These are phyloP conservation scores for Eurypyga helias DNA, from an alignment of 2,113 vertebrate genomes.

Conservation along the genomic window DNA sequence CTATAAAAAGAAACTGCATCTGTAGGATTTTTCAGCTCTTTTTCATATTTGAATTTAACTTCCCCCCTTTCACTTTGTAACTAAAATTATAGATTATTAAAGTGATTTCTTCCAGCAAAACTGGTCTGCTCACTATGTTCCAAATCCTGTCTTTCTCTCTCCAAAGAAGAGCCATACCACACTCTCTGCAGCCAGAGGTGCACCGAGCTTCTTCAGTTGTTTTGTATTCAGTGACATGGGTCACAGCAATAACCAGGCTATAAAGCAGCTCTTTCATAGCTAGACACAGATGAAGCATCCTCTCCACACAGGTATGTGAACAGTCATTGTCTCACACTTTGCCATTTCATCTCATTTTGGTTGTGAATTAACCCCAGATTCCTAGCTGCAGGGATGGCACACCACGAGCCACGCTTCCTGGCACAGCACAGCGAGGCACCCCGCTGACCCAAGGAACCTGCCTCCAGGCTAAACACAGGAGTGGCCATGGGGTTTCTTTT, in stretches of 20 bases:
- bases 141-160: neutral
- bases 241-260: neutral
- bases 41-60: neutral
- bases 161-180: neutral
- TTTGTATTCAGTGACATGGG: neutral
- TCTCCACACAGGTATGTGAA: neutral
- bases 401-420: neutral
- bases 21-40: neutral
- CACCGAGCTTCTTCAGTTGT: neutral
- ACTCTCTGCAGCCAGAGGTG: neutral
- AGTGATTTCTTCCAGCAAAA: neutral
- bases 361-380: neutral
- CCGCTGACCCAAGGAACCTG: neutral
- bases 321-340: neutral
- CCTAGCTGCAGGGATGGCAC: neutral
- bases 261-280: neutral
- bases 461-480: rapidly evolving
- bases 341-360: neutral
- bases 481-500: neutral
- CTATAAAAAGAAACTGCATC: neutral
- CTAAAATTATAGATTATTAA: neutral
- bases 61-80: neutral
- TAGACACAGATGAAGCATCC: neutral
- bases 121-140: neutral
- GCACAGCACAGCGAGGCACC: neutral